Evolutionary conservation across 2,888 invertebrate species (phyloP).

Genomic region (Dascillus cervinus): DNA sequence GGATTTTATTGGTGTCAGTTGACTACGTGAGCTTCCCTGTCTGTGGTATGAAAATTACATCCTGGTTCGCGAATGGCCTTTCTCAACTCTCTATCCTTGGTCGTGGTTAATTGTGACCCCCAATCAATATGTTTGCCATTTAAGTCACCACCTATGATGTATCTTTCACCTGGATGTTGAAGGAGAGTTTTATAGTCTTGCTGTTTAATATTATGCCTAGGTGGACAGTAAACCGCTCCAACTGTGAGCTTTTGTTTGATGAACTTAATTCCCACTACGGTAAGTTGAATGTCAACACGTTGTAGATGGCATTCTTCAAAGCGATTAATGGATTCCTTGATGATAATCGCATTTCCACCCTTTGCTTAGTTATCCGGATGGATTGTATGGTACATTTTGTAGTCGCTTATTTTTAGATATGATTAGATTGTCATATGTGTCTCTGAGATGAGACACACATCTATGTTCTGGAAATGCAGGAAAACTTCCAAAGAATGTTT

Average conservation of each 20-base stretch:
- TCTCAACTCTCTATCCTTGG: constrained; percentile 7
- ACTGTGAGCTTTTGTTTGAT: constrained; percentile 2
- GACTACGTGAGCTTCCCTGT: too few species aligned
- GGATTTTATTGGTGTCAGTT: too few species aligned
- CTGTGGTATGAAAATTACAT: constrained; percentile 3
- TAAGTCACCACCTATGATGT: constrained; percentile 11
- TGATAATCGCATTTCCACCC: constrained; percentile 2
- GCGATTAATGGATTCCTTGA: constrained; percentile 1
- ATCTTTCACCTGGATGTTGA: constrained; percentile 6
- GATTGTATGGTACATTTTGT: too few species aligned
- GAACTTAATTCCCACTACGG: constrained; percentile 4
- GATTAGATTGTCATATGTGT: too few species aligned
- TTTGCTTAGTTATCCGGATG: too few species aligned
- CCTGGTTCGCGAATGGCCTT: constrained; percentile 6
- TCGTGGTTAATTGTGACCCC: constrained; percentile 10
- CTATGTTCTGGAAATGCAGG: too few species aligned
- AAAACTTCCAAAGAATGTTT: too few species aligned
- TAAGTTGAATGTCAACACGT: constrained; percentile 2
- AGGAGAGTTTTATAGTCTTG: constrained; percentile 10
- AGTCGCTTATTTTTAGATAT: too few species aligned
- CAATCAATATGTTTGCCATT: constrained; percentile 13
- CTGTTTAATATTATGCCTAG: constrained; percentile 15
- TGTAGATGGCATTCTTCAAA: constrained; percentile 6
- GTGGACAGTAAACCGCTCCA: constrained; percentile 13
- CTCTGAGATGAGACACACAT: too few species aligned